Conservation (phyloP, 2,888 invertebrate species). For the Drosophila siamana region DNA sequence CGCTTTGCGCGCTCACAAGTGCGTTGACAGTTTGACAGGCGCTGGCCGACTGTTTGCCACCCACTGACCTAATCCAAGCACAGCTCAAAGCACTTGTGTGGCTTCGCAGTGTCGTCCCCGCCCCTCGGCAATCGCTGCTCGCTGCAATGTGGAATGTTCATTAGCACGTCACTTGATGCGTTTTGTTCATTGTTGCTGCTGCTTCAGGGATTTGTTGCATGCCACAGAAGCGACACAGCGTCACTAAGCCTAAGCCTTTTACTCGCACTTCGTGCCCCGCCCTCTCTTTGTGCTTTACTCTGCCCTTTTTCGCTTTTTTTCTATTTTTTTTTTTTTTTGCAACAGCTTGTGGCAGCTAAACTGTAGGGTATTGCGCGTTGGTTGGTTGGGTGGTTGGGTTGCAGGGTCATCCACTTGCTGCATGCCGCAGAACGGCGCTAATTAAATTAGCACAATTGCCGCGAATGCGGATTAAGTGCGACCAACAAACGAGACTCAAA, state of each 20-base stretch:
- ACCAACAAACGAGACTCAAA: constrained; percentile 28
- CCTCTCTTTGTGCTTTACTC: background rate
- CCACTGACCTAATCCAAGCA: constrained; percentile 20
- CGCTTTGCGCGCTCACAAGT: background rate
- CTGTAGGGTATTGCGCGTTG: background rate
- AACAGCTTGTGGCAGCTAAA: constrained; percentile 9
- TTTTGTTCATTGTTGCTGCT: constrained; percentile 17
- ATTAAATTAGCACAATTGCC: constrained; percentile 77
- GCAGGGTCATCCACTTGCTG: background rate
- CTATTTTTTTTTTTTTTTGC: background rate
- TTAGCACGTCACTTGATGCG: constrained; percentile 29
- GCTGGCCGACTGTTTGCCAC: constrained; percentile 1
- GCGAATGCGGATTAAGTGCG: constrained; percentile 72
- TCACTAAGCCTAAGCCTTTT: constrained; percentile 30
- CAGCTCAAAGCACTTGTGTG: constrained; percentile 32
- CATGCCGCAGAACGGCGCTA: constrained; percentile 47
- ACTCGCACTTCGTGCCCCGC: background rate
- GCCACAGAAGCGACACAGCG: constrained; percentile 17
- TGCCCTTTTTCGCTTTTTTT: background rate
- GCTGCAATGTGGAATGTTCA: constrained; percentile 15
- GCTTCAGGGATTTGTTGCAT: constrained; percentile 33
- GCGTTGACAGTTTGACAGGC: constrained; percentile 6
- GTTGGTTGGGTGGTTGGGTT: background rate
- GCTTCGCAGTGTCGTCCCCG: constrained; percentile 36
- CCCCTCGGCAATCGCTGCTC: background rate